phyloP scores from a whole-genome alignment of 2,797 vertebrate genomes.

The Sebastes hubbsi region DNA sequence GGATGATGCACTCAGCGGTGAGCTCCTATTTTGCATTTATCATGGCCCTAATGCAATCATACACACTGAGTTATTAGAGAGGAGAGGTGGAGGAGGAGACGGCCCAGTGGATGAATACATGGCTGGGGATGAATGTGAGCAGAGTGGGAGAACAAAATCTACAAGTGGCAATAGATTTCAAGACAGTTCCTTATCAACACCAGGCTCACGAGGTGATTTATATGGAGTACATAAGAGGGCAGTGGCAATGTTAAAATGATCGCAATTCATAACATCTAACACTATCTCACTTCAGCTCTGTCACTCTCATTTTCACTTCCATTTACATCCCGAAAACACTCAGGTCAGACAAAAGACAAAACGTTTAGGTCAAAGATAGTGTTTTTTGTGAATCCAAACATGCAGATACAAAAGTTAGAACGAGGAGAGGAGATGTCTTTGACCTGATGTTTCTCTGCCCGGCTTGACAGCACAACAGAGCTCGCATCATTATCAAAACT shows the following conservation, averaged over 20 bases:
- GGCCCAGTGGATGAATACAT: slow-evolving; percentile 20
- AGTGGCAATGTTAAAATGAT: slow-evolving; percentile 17
- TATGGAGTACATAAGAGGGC: slow-evolving; percentile 16
- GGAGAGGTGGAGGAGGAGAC: background rate
- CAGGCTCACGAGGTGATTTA: slow-evolving; percentile 36
- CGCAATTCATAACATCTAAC: slow-evolving; percentile 22
- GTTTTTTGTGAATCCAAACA: background rate
- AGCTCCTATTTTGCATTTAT: slow-evolving; percentile 53
- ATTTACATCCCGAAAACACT: background rate
- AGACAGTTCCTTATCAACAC: slow-evolving; percentile 39
- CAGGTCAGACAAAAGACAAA: background rate
- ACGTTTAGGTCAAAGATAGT: background rate
- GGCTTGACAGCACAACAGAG: slow-evolving; percentile 37
- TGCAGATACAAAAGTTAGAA: background rate
- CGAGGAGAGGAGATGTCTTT: slow-evolving; percentile 15
- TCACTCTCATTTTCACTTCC: background rate
- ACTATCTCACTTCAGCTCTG: background rate
- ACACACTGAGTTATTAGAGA: slow-evolving; percentile 47
- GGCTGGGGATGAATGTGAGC: slow-evolving; percentile 23
- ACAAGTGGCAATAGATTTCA: slow-evolving; percentile 44
- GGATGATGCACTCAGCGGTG: slow-evolving; percentile 43
- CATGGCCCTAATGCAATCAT: slow-evolving; percentile 44
- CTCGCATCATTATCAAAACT: slow-evolving; percentile 64
- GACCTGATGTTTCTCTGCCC: slow-evolving; percentile 45
- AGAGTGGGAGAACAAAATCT: slow-evolving; percentile 47